Evolutionary conservation across 2,113 vertebrate genomes (phyloP).

Genomic region (Carlito syrichta): DNA sequence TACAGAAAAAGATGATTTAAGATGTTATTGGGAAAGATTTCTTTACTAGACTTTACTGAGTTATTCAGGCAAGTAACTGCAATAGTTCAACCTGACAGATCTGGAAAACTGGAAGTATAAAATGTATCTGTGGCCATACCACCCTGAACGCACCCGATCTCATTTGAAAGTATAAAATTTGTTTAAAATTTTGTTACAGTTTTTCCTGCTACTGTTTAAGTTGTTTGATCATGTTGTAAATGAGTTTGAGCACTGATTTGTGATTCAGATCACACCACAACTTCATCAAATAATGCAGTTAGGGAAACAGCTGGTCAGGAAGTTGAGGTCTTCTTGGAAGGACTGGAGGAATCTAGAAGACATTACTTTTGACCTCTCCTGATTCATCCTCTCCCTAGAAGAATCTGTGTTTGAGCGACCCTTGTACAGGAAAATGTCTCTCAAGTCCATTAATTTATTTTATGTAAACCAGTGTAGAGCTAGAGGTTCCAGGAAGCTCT

Average conservation of each 20-base stretch:
- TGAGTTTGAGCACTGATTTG: not conserved
- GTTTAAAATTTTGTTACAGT: conserved; percentile 9
- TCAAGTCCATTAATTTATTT: conserved; percentile 14
- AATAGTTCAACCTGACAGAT: conserved; percentile 20
- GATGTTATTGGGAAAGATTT: conserved; percentile 38
- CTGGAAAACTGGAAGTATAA: conserved; percentile 22
- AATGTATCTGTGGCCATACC: too few species aligned
- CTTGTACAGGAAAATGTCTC: not conserved
- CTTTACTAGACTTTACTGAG: conserved; percentile 22
- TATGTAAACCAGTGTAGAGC: not conserved
- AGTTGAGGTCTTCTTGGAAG: not conserved
- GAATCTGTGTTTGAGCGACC: not conserved
- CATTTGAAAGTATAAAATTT: too few species aligned
- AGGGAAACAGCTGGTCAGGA: not conserved
- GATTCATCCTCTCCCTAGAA: not conserved
- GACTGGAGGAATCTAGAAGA: not conserved
- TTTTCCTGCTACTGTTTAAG: not conserved
- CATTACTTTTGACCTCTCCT: not conserved
- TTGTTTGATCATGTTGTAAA: conserved; percentile 9
- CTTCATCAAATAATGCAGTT: not conserved
- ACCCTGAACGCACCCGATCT: too few species aligned
- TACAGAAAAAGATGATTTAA: not conserved
- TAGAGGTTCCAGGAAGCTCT: not conserved
- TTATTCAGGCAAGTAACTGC: conserved; percentile 15
- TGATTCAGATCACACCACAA: not conserved